Conservation (phyloP, 2,888 invertebrate species). For the Nasonovia ribisnigri region DNA sequence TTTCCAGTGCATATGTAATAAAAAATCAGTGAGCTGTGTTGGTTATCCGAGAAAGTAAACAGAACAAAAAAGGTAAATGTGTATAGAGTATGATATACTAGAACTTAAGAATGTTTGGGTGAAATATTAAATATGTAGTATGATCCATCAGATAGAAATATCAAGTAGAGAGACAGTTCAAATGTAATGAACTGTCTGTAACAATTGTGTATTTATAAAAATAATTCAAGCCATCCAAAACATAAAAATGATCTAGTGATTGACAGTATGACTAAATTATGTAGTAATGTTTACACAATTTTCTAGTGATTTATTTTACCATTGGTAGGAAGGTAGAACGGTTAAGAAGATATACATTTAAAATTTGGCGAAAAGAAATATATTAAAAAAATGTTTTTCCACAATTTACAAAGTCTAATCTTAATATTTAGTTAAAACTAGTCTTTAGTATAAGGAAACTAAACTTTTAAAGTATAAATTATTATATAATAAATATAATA, state of each 20-base stretch:
- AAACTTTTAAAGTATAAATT: neutral
- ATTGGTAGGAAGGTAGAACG: neutral
- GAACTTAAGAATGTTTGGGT: neutral
- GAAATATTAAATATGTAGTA: neutral
- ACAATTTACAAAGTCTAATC: neutral
- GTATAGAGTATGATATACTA: neutral
- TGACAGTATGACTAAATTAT: neutral
- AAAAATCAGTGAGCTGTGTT: neutral
- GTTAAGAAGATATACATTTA: neutral
- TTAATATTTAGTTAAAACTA: slow-evolving; percentile 16
- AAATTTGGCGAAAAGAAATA: neutral
- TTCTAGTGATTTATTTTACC: neutral
- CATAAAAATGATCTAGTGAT: neutral
- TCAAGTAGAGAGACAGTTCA: neutral
- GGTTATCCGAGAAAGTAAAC: neutral
- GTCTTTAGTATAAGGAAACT: neutral
- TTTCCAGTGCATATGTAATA: neutral
- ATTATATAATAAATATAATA: neutral
- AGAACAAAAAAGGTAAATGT: neutral
- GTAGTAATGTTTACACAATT: neutral
- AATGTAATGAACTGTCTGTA: neutral
- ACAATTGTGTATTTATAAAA: neutral
- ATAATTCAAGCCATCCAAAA: neutral
- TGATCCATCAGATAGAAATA: neutral
- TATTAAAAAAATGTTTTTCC: neutral